Evolutionary conservation across 2,797 vertebrate genomes (phyloP).

Genomic region (Enteromius trimaculatus): DNA sequence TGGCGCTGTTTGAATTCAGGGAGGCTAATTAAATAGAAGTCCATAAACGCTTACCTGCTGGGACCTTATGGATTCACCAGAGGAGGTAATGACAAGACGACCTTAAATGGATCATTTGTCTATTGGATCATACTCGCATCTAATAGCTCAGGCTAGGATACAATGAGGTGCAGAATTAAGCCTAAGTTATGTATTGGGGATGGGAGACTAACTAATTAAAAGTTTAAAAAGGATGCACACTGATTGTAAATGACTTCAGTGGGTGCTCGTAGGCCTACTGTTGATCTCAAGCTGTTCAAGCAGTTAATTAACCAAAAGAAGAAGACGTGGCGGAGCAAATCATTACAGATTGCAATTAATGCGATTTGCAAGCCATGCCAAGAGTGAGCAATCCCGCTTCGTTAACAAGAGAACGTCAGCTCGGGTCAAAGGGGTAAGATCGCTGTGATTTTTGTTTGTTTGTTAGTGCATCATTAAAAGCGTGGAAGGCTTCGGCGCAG

Average conservation of each 20-base stretch:
- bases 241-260: constrained; percentile 78
- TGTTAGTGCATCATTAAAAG: constrained; percentile 73
- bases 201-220: constrained; percentile 74
- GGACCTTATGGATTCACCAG: constrained; percentile 47
- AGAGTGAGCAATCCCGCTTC: constrained; percentile 65
- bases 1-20: constrained; percentile 65
- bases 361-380: constrained; percentile 61
- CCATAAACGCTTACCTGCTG: constrained; percentile 68
- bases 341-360: constrained; percentile 80
- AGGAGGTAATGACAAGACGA: constrained; percentile 54
- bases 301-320: constrained; percentile 77
- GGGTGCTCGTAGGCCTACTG: constrained; percentile 72
- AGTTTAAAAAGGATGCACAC: constrained; percentile 74
- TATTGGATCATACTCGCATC: constrained; percentile 48
- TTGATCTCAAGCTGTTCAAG: constrained; percentile 80
- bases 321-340: constrained; percentile 70
- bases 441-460: constrained; percentile 64
- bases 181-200: constrained; percentile 48
- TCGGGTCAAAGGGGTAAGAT: constrained; percentile 64
- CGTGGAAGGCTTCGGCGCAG: constrained; percentile 66
- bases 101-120: constrained; percentile 51
- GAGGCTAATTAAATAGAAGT: constrained; percentile 72
- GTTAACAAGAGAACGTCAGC: constrained; percentile 67
- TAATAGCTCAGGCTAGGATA: constrained; percentile 55
- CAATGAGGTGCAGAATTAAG: constrained; percentile 58